Base-by-base conservation (phyloP, 2,797 vertebrate genomes). In the Semaprochilodus insignis region DNA sequence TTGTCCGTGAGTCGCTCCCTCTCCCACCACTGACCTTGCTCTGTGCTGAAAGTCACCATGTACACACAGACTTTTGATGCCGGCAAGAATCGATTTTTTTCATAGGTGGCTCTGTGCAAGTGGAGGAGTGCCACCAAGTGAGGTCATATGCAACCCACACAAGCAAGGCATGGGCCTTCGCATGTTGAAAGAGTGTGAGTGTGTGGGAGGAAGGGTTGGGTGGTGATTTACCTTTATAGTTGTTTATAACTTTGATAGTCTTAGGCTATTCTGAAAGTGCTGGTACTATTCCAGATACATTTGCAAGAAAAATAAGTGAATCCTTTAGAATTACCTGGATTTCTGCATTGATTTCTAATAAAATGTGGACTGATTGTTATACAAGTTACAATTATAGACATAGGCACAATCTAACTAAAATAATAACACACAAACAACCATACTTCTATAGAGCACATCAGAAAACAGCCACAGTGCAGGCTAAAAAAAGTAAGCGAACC, bases 1-100 rank as follows among this genome's bases (percentile, higher is more conserved):
- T 90, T 90, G 84, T 93, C 91, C 91, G 92, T 92, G 94, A 94
- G 91, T 91, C 90, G 87, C 86, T 85, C 87, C 81, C 79, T 90
- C 78, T 63, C 60, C 75, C 73, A 83, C 44, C 21, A 63, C 14
- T 90, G 88, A 90, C 88, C 91, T 93, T 94, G 92, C 89, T 87
- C 85, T 86, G 88, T 85, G 88, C 84, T 90, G 78, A 89, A 89
- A 89, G 85, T 87, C 83, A 80, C 77, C 36, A 17, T 36, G 75
- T 70, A 73, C 72, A 78, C 77, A 82, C 83, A 88, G 87, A 88
- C 85, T 88, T 91, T 81, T 85, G 86, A 82, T 84, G 88, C 78
- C 80, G 15, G 82, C 3, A 36, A 77, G 78, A 88, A 86, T 83
- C 81, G 83, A 85, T 88, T 89, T 87, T 31, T 86, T 78, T 77